Conservation (phyloP, 2,113 vertebrate species). For the Heteronetta atricapilla region DNA sequence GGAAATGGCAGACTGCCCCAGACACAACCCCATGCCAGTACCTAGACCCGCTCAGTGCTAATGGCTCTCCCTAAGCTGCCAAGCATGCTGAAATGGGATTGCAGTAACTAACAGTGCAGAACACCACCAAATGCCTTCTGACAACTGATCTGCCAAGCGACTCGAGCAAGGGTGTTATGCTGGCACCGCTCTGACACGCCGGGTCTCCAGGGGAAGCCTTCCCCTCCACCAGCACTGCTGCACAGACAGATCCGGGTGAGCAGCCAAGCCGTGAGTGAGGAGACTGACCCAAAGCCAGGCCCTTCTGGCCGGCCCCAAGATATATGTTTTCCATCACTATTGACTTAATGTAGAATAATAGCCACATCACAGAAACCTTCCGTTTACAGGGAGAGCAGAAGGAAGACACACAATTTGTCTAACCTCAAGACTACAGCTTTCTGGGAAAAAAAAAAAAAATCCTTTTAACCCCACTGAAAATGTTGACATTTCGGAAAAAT, state of each 20-base stretch:
- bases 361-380: accelerated
- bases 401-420: accelerated
- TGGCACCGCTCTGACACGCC: background rate
- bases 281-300: background rate
- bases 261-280: background rate
- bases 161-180: accelerated
- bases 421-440: background rate
- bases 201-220: background rate
- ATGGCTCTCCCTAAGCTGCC: background rate
- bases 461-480: background rate
- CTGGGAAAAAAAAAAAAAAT: background rate
- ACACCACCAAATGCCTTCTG: background rate
- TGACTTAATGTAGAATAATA: background rate
- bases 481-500: background rate
- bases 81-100: background rate
- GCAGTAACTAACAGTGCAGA: background rate
- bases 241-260: background rate
- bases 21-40: background rate
- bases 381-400: background rate
- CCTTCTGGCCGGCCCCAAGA: background rate
- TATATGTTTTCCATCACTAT: accelerated
- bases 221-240: background rate
- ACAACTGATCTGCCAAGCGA: accelerated
- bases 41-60: background rate
- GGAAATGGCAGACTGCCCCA: background rate